Percentiles rank a stretch among this genome's conserved stretches.
phyloP scores from a whole-genome alignment of 1,140 invertebrate genomes.

The Drosophila pallidifrons region DNA sequence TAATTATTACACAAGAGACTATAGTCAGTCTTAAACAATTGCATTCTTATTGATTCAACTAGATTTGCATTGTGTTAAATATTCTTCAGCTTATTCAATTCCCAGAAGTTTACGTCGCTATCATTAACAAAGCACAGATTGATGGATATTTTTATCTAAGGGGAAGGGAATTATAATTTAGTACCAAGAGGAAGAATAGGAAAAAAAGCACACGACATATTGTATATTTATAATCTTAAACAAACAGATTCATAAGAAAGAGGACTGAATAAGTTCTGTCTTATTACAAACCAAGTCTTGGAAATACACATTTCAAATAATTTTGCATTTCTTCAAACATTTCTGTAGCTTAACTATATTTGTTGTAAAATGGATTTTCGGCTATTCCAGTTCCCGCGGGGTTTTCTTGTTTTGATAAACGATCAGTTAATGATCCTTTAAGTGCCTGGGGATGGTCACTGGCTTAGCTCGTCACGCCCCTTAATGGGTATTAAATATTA shows the following conservation, averaged over 20 bases:
- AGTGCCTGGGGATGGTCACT: conserved; percentile 22
- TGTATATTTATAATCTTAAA: no score
- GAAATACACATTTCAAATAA: no score
- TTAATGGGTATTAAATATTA: conserved; percentile 28
- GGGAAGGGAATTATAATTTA: no score
- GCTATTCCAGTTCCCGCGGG: conserved; percentile 1
- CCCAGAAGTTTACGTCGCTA: conserved; percentile 2
- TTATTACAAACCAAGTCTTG: no score
- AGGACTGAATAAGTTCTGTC: no score
- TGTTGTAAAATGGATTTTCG: background rate
- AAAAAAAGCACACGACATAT: no score
- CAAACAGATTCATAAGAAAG: no score
- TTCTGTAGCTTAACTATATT: background rate
- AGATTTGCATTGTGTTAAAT: conserved; percentile 3
- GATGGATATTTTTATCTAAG: no score
- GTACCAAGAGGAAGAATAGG: no score
- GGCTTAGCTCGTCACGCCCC: conserved; percentile 53
- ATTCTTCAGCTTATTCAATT: background rate
- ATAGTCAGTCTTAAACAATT: conserved; percentile 9
- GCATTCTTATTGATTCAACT: conserved; percentile 4
- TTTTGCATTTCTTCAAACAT: no score
- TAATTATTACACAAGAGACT: conserved; percentile 6
- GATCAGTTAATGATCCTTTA: conserved; percentile 68
- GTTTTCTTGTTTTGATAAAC: conserved; percentile 32
- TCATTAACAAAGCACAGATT: background rate